Base-by-base conservation (phyloP, 2,797 vertebrate species). In the Hydrocynus forskahlii region DNA sequence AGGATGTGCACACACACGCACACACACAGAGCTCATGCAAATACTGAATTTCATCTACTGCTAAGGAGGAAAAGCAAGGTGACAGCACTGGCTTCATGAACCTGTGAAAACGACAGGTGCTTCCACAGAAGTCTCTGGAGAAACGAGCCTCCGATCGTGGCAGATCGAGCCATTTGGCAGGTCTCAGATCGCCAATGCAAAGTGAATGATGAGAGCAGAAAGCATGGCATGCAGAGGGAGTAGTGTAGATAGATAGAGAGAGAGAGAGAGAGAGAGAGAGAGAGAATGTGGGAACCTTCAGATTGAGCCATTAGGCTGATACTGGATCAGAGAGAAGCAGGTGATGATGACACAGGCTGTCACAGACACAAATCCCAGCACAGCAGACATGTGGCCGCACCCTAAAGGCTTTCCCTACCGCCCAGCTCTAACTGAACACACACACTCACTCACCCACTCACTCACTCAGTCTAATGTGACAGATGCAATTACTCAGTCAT, bases 381-480 rank as follows among this genome's bases (percentile, higher is more conserved):
- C 59, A 55, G 40, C 78, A 75, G 71, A 68, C 52, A 21, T 25
- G 13, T 67, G 73, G 57, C 70, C 70, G 29, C 60, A 78, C 59
- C 76, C 57, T 70, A 38, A 69, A 75, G 82, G 86, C 86, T 82
- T 81, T 73, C 66, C 73, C 21, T 84, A 21, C 68, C 54, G 38
- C 83, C 68, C 85, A 64, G 7, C 52, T 83, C 77, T 81, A 76
- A 16, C 62, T 79, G 67, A 72, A 67, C 29, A 9, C 63, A 25
- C 60, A 21, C 21, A 73, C 62, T 76, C 82, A 88, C 89, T 91
- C 83, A 45, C 29, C 10, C 63, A 25, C 60, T 29, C 21, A 73
- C 59, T 76, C 82, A 88, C 89, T 91, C 83, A 7, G 43, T 43
- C 48, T 10, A 50, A 50, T 12, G 48, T 50, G 12, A 50, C 48